Evolutionary conservation across 2,888 invertebrate species (phyloP), one percentile per base, ranked within the genome.

Genomic region (Phrixothrix hirtus): DNA sequence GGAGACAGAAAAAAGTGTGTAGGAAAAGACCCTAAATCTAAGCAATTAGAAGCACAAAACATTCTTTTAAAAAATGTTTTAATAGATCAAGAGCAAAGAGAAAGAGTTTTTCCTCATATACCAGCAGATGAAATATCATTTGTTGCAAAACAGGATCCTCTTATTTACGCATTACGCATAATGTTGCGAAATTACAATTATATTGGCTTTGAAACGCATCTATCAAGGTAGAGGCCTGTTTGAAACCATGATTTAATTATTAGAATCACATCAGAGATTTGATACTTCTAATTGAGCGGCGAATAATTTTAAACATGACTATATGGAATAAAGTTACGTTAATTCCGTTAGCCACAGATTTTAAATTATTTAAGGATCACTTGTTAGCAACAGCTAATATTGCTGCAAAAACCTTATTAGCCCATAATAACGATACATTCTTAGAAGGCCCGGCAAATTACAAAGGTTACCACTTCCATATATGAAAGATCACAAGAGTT

Each of bases 131-230:
- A 21, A 5, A 21, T 21, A 32, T 1, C n/a, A n/a, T n/a, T n/a
- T n/a, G n/a, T n/a, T n/a, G n/a, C 9, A 36, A 49, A 42, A 34
- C 32, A 35, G 25, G 43, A 49, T 29, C 1, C 16, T 6, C 14
- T 49, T 1, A 49, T 21, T 21, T 21, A 7, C 7, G 21, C 21
- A 21, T 21, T 21, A 21, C 21, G 21, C 7, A 21, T 5, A 21
- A 21, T 21, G 7, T 7, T 7, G 3, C 3, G 7, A 21, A 21
- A 21, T 21, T 21, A 7, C 21, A 5, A 21, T 21, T 5, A n/a
- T n/a, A n/a, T n/a, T n/a, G n/a, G n/a, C n/a, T n/a, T n/a, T n/a
- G n/a, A n/a, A n/a, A n/a, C 7, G 21, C 3, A 21, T 3, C 21
- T 21, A 7, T 7, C 4, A 21, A 21, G 3, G 21, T 7, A 21